Percentiles rank a stretch among this genome's conserved stretches.
Conservation (phyloP, 2,797 vertebrate species). For the Pelobates cultripes region DNA sequence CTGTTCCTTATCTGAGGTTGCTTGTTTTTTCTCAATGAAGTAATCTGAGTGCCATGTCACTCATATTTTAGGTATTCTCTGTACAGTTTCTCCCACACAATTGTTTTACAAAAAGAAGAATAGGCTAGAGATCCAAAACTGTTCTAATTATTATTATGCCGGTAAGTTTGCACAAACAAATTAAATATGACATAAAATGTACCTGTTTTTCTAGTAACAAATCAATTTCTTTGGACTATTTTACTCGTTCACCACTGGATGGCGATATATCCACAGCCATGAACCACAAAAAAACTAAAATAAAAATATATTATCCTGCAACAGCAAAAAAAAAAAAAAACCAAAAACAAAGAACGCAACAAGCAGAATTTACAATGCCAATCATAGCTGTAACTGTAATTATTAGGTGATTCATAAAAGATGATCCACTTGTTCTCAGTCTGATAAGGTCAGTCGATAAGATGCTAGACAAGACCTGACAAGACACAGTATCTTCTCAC, state of each 20-base stretch:
- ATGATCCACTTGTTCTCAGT: slow-evolving; percentile 6
- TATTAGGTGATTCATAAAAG: slow-evolving; percentile 35
- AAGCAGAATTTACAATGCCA: background rate
- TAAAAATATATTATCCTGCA: background rate
- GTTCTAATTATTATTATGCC: too few species aligned
- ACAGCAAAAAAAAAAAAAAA: background rate
- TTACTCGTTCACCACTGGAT: slow-evolving; percentile 24
- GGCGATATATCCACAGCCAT: slow-evolving; percentile 13
- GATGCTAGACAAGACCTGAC: slow-evolving; percentile 11
- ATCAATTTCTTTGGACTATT: background rate
- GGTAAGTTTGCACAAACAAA: too few species aligned
- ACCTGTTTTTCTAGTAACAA: background rate
- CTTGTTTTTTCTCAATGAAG: too few species aligned
- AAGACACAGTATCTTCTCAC: slow-evolving; percentile 2
- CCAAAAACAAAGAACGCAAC: background rate
- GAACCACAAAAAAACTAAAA: background rate
- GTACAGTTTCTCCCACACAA: too few species aligned
- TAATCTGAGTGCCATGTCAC: too few species aligned
- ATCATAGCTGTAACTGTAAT: slow-evolving; percentile 23
- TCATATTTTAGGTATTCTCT: too few species aligned
- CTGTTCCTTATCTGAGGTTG: too few species aligned
- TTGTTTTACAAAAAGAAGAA: too few species aligned
- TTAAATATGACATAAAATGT: too few species aligned
- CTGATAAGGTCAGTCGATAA: slow-evolving; percentile 31
- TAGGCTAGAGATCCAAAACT: too few species aligned